Evolutionary conservation across 2,113 vertebrate genomes (phyloP), one percentile per base, ranked within the genome.

Genomic region (Gymnocephalus cernua): DNA sequence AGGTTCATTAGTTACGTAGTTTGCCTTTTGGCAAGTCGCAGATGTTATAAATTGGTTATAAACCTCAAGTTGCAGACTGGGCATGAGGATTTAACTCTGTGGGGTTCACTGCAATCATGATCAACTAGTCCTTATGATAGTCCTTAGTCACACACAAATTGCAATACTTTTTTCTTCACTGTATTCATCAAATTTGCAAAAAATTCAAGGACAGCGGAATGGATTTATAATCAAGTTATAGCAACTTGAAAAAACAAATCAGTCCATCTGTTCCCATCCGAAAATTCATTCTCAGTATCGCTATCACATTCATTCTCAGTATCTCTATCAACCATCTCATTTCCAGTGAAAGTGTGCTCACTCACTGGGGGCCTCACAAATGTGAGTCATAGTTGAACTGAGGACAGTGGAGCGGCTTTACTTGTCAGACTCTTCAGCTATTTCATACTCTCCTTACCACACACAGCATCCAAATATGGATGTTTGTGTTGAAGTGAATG

Each of bases 311-410:
- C 32, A 45, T 76, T 71, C n/a, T 72, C 35, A 57, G 73, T 86
- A 78, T 86, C 65, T 80, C 57, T 62, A 71, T 80, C 82, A 75
- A 47, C 44, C 68, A 82, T 86, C 77, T 91, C 23, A 76, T 86
- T 92, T 84, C 62, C 83, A 77, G 66, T 64, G 63, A 77, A 90
- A 80, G 72, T 82, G 45, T 74, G 70, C 84, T 85, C 77, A 72
- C 77, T 84, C 82, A 54, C 75, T 79, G 75, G 58, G 75, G 86
- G 77, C 74, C 65, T 79, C 53, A 45, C 62, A 71, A 77, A 70
- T 65, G 72, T 91, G 93, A 92, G 74, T 93, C 89, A 91, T 63
- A 84, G 91, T 90, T 91, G 73, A 92, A 86, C 23, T 44, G 74
- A 91, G 85, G 89, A 91, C 85, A 90, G 66, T 27, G 50, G 70